Evolutionary conservation across 2,888 invertebrate genomes (phyloP), one percentile per base, ranked within the genome.

Genomic region (Drosophila gaucha): DNA sequence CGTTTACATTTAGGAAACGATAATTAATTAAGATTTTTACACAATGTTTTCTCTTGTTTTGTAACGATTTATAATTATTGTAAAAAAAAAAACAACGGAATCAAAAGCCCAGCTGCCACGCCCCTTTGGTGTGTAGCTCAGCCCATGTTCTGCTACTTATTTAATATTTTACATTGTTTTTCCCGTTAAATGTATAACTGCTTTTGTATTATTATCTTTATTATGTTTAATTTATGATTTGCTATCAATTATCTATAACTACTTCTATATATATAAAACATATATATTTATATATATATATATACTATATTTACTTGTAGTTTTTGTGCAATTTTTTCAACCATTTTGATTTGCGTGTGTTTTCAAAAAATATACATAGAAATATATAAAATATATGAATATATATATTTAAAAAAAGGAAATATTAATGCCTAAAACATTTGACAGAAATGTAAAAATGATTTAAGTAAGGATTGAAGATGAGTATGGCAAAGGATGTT

Each of bases 171-270:
- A 58, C 71, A 67, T 72, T 89, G 71, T 50, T 51, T 75, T 74
- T 74, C 55, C 67, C 75, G 31, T 33, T 79, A 77, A 71, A 79
- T 88, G 79, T 89, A 80, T 83, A 82, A 86, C 31, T 73, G 87
- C 78, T 87, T 80, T 83, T 82, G 88, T 87, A 83, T 85, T 83
- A 87, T 83, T 82, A 82, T 87, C 62, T 74, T 69, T 87, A 83
- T 86, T 79, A 86, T 63, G 72, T 69, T 78, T 87, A 83, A 85
- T 79, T 87, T 83, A 85, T 87, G 77, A 80, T 80, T 82, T 73
- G 39, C 49, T 50, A 51, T 54, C 62, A 52, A 39, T 46, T 65
- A 50, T 70, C 44, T 50, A 35, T 80, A 52, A 64, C 46, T 66
- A 46, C 30, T 31, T 46, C 26, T 46, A 46, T 20, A 46, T 30